These are phyloP conservation scores for Drosophila oshimai DNA, from an alignment of 1,140 invertebrate genomes.

Conservation along the genomic window DNA sequence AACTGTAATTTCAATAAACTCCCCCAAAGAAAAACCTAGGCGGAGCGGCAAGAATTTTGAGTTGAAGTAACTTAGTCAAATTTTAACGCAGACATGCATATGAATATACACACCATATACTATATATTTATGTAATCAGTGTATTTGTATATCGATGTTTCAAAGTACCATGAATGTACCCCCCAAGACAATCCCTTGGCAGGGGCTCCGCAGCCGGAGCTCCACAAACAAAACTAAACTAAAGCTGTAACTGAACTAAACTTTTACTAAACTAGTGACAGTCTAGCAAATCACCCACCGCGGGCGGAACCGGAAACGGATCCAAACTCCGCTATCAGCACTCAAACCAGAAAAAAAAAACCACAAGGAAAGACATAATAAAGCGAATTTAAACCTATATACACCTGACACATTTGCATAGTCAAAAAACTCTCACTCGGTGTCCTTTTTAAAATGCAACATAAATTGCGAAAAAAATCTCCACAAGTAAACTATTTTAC, in stretches of 20 bases:
- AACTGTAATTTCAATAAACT: slow-evolving; percentile 83
- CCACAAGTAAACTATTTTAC: slow-evolving; percentile 67
- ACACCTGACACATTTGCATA: slow-evolving; percentile 62
- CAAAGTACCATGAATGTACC: slow-evolving; percentile 51
- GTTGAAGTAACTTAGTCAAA: slow-evolving; percentile 63
- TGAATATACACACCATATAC: slow-evolving; percentile 11
- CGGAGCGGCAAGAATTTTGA: slow-evolving; percentile 50
- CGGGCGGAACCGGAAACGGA: no score
- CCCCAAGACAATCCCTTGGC: slow-evolving; percentile 77
- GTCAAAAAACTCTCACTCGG: slow-evolving; percentile 71
- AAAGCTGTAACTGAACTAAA: slow-evolving; percentile 44
- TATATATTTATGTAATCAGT: slow-evolving; percentile 72
- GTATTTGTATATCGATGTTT: slow-evolving; percentile 75
- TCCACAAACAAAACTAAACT: slow-evolving; percentile 49
- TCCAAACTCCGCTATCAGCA: no score
- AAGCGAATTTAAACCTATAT: slow-evolving; percentile 63
- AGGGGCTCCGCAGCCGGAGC: slow-evolving; percentile 41
- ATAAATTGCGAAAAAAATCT: slow-evolving; percentile 40
- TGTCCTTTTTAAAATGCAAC: slow-evolving; percentile 64
- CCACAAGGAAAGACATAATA: slow-evolving; percentile 19
- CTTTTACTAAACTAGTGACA: slow-evolving; percentile 14
- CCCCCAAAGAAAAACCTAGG: slow-evolving; percentile 10
- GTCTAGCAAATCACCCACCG: slow-evolving; percentile 47
- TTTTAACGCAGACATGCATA: slow-evolving; percentile 31
- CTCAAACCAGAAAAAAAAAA: slow-evolving; percentile 5